phyloP scores from a whole-genome alignment of 2,888 invertebrate species.

The Macaria notata region DNA sequence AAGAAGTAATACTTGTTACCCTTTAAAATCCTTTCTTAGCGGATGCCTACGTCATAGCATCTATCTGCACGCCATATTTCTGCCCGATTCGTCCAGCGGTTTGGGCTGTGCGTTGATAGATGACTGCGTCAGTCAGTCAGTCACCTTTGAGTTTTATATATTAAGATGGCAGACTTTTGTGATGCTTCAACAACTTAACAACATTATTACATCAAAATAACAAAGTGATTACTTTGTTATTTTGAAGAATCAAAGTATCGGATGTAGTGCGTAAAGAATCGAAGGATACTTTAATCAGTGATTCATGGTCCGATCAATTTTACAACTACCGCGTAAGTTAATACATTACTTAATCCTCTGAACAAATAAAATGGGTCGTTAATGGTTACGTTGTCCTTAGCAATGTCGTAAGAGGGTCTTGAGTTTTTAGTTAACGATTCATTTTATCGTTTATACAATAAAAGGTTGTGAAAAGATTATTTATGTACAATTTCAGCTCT shows the following conservation, averaged over 20 bases:
- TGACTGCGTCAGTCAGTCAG: too few relatives aligned
- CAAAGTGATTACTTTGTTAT: too few relatives aligned
- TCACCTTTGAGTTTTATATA: too few relatives aligned
- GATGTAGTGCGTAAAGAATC: conserved; percentile 1
- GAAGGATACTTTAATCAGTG: conserved; percentile 41
- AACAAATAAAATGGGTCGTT: conserved; percentile 18
- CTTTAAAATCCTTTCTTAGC: too few relatives aligned
- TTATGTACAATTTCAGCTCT: conserved; percentile 10
- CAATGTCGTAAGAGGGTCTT: conserved; percentile 39
- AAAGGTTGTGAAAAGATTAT: conserved; percentile 39
- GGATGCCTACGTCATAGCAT: too few relatives aligned
- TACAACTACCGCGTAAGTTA: conserved; percentile 26
- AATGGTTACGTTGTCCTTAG: conserved; percentile 35
- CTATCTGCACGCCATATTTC: too few relatives aligned
- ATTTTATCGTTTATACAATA: conserved; percentile 52
- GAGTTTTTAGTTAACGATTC: conserved; percentile 50
- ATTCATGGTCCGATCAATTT: conserved; percentile 41
- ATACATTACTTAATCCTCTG: conserved; percentile 3
- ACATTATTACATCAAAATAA: too few relatives aligned
- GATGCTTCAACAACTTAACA: too few relatives aligned
- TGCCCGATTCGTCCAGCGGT: too few relatives aligned
- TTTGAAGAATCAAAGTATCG: neutral
- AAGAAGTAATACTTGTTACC: too few relatives aligned
- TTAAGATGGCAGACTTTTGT: too few relatives aligned
- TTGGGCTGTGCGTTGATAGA: too few relatives aligned